Base-by-base conservation (phyloP, 2,888 invertebrate species). In the Stenchaetothrips biformis region DNA sequence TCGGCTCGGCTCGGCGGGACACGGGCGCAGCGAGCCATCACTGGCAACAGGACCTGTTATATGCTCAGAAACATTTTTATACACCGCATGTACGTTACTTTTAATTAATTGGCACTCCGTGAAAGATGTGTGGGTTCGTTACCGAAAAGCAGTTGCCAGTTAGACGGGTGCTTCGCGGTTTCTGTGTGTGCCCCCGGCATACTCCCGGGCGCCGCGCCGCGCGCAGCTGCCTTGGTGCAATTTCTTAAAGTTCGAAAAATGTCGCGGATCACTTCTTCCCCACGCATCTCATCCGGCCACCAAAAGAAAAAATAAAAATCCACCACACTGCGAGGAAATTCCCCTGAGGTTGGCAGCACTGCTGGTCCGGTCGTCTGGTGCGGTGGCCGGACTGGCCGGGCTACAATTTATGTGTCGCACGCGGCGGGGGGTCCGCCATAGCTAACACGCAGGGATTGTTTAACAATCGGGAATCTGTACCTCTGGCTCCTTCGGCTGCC, bases 361-460 rank as follows among this genome's bases (percentile, higher is more conserved):
- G 59, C 59, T 6, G 59, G 4, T 59, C 13, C 59, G 0, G 59
- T 6, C 59, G 59, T 16, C 59, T 13, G 13, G 59, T 18, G 37
- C 4, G 37, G 37, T 37, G 37, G 59, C 67, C 67, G 67, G 21
- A 25, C 67, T 25, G 67, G 7, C 25, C 9, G 67, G 21, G 21
- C 67, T 21, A 74, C 67, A 25, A 74, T 74, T 74, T 74, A 74
- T 74, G 67, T 74, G 67, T 74, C 67, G 67, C 67, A 25, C 21
- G 11, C 67, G 25, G 7, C 67, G 67, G 67, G 67, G 21, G 67
- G 67, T 74, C 67, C 21, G 25, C 67, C 67, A 74, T 74, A 74
- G 67, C 67, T 74, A 74, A 74, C 67, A 74, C 67, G 67, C 21
- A 74, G 67, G 67, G 67, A 74, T 74, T 74, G 67, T 74, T 74